Conservation (phyloP, 1,140 invertebrate species). For the Bombus waltoni region DNA sequence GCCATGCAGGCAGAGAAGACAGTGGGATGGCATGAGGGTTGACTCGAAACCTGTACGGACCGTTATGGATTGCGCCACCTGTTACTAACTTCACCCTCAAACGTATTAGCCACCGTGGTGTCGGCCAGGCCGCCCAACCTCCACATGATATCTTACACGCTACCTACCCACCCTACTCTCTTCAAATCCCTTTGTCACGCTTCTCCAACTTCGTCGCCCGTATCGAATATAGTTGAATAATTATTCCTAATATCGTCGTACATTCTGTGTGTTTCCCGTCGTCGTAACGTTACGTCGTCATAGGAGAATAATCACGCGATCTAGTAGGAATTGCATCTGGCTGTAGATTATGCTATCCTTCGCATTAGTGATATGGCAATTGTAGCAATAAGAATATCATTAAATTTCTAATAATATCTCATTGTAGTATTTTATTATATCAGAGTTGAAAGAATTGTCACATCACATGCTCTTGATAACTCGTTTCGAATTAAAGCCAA, state of each 20-base stretch:
- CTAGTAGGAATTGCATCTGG: slow-evolving; percentile 16
- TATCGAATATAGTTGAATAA: slow-evolving; percentile 75
- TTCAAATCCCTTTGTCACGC: background rate
- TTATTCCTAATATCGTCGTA: slow-evolving; percentile 78
- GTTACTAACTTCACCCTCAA: slow-evolving; percentile 80
- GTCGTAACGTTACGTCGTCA: background rate
- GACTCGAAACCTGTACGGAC: slow-evolving; percentile 48
- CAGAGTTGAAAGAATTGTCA: too few relatives aligned
- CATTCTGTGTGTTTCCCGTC: slow-evolving; percentile 38
- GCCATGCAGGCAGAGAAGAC: background rate
- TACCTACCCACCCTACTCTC: slow-evolving; percentile 24
- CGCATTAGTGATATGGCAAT: too few relatives aligned
- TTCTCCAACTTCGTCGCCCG: slow-evolving; percentile 22
- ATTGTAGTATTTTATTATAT: too few relatives aligned
- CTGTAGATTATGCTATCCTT: background rate
- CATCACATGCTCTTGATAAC: too few relatives aligned
- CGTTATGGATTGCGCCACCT: slow-evolving; percentile 81
- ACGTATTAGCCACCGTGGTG: slow-evolving; percentile 76
- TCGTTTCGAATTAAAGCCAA: too few relatives aligned
- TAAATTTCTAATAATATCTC: too few relatives aligned
- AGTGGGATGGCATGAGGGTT: slow-evolving; percentile 34
- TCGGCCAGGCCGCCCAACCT: slow-evolving; percentile 73
- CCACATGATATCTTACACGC: slow-evolving; percentile 77
- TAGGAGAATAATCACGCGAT: background rate
- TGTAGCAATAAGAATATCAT: too few relatives aligned